Percentiles rank a stretch among this genome's conserved stretches.
Conservation (phyloP, 2,113 vertebrate genomes). For the Lagenorhynchus albirostris region DNA sequence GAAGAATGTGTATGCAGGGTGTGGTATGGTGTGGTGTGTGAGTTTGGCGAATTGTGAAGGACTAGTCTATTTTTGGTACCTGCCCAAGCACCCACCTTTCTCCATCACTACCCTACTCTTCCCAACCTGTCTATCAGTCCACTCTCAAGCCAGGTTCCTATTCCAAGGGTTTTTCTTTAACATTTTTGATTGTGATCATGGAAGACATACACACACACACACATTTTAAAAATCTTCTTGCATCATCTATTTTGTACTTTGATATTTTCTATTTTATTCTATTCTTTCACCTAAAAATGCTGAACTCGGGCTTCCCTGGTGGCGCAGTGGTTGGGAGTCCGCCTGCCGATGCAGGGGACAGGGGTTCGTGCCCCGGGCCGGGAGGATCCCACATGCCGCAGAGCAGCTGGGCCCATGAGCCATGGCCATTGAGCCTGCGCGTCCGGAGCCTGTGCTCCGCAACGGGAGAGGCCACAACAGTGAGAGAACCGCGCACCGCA, state of each 20-base stretch:
- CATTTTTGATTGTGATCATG: neutral
- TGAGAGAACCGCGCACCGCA: too few relatives aligned
- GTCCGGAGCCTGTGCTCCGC: too few relatives aligned
- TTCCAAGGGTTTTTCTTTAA: neutral
- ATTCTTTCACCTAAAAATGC: neutral
- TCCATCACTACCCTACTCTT: neutral
- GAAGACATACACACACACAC: neutral
- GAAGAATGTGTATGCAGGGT: neutral
- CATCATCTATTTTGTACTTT: neutral
- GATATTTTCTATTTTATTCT: neutral
- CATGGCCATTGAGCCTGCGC: too few relatives aligned
- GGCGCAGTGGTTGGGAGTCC: too few relatives aligned
- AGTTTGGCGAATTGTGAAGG: neutral
- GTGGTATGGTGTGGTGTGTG: neutral
- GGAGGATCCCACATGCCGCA: too few relatives aligned
- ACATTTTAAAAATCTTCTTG: neutral
- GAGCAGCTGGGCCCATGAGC: too few relatives aligned
- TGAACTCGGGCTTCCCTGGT: neutral
- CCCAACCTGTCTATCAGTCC: rapidly evolving
- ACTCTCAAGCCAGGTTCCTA: neutral
- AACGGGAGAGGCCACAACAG: too few relatives aligned
- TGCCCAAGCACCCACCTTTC: neutral
- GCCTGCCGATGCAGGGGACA: too few relatives aligned
- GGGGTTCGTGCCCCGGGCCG: too few relatives aligned
- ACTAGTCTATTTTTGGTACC: neutral